Conservation (phyloP, 2,797 vertebrate genomes). For the Macrochelys suwanniensis region DNA sequence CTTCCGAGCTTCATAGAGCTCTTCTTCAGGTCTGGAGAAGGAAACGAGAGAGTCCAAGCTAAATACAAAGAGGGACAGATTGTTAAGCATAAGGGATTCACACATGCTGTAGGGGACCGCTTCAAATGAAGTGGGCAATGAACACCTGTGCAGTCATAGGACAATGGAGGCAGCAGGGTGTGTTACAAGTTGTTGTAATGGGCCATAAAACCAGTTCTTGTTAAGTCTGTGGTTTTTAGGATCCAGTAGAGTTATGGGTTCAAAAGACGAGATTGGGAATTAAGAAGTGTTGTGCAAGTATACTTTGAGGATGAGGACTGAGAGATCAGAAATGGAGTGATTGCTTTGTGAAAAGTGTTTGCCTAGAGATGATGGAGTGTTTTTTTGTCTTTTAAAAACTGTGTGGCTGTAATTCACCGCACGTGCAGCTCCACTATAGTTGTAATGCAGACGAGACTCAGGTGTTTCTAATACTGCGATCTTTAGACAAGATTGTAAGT, state of each 20-base stretch:
- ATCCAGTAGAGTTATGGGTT: not conserved
- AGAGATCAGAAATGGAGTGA: not conserved
- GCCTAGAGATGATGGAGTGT: too few species aligned
- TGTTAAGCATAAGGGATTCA: not conserved
- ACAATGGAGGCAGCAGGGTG: not conserved
- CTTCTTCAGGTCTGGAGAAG: not conserved
- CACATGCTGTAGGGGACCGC: not conserved
- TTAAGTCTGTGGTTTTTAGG: not conserved
- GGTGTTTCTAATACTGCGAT: not conserved
- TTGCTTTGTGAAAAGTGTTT: not conserved
- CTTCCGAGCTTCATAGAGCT: not conserved
- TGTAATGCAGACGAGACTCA: not conserved
- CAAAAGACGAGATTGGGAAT: not conserved
- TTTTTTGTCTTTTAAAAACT: not conserved
- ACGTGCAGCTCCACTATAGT: not conserved
- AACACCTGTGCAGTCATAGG: too few species aligned
- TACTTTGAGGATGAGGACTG: not conserved
- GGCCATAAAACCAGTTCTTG: not conserved
- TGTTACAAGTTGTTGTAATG: not conserved
- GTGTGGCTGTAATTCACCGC: not conserved
- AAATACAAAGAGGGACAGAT: not conserved
- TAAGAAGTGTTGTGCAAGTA: not conserved
- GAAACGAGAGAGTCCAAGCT: not conserved
- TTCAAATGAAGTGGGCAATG: not conserved
- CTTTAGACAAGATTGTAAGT: not conserved